A percentile compares a stretch with the other conserved stretches of the same genome.
Evolutionary conservation across 2,888 invertebrate species (phyloP).

Genomic region (Schizaphis graminum): DNA sequence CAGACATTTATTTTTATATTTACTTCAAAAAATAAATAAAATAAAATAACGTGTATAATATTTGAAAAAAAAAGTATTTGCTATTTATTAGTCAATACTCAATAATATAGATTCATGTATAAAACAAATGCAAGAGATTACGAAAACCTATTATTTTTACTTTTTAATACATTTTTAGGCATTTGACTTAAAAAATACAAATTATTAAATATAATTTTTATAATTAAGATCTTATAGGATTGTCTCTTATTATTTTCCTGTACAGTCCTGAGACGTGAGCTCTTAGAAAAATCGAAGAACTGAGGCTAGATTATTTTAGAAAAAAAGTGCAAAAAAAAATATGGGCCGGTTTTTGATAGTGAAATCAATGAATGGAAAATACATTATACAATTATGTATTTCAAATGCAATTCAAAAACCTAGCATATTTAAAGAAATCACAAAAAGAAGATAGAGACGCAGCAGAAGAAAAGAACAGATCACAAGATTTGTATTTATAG

Average conservation of each 20-base stretch:
- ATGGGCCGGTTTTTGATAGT: no score
- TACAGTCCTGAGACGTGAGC: no score
- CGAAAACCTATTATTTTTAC: not conserved
- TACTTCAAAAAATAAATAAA: not conserved
- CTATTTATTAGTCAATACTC: not conserved
- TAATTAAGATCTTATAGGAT: not conserved
- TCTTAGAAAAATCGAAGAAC: no score
- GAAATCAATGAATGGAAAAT: conserved; percentile 43
- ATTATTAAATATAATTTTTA: not conserved
- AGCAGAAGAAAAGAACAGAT: no score
- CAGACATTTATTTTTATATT: not conserved
- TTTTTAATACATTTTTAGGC: not conserved
- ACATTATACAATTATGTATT: not conserved
- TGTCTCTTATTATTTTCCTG: no score
- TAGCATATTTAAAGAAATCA: not conserved
- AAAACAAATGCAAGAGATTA: not conserved
- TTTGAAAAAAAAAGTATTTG: not conserved
- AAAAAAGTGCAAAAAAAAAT: no score
- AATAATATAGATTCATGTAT: not conserved
- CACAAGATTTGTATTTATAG: no score
- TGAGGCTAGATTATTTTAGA: no score
- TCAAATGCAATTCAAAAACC: not conserved
- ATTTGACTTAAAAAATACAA: no score
- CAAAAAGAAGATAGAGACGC: not conserved
- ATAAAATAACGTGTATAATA: not conserved